Conservation (phyloP, 2,113 vertebrate genomes). For the Rhinolophus ferrumequinum region DNA sequence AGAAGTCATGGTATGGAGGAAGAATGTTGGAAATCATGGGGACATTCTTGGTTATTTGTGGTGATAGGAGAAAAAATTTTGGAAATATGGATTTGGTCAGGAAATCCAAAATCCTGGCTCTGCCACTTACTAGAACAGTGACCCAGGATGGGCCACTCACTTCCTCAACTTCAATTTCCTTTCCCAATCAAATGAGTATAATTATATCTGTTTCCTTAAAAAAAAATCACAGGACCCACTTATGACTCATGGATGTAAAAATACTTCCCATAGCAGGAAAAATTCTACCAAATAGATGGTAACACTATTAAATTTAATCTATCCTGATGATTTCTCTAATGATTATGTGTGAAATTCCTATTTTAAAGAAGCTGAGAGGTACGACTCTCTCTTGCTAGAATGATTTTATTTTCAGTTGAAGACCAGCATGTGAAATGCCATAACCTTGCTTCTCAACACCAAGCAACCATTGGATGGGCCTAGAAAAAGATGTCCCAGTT, state of each 20-base stretch:
- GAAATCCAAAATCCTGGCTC: neutral
- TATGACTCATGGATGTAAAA: neutral
- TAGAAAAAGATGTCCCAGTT: neutral
- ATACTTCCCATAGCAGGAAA: neutral
- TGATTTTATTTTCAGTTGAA: conserved; percentile 1
- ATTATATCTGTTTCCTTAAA: neutral
- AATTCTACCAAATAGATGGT: neutral
- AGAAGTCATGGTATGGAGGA: neutral
- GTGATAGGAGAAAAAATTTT: neutral
- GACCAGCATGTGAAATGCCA: neutral
- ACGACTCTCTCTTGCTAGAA: neutral
- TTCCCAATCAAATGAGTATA: neutral
- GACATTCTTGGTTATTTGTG: neutral
- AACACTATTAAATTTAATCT: conserved; percentile 4
- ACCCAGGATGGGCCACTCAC: neutral
- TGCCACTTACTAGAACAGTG: neutral
- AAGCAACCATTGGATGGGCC: neutral
- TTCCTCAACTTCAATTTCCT: neutral
- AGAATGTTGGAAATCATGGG: neutral
- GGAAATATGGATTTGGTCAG: neutral
- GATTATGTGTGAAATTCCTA: neutral
- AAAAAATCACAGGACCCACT: neutral
- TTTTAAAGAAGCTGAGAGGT: neutral
- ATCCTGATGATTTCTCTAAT: neutral
- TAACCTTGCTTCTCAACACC: neutral